Evolutionary conservation across 2,888 invertebrate species (phyloP).

Genomic region (Monopis laevigella): DNA sequence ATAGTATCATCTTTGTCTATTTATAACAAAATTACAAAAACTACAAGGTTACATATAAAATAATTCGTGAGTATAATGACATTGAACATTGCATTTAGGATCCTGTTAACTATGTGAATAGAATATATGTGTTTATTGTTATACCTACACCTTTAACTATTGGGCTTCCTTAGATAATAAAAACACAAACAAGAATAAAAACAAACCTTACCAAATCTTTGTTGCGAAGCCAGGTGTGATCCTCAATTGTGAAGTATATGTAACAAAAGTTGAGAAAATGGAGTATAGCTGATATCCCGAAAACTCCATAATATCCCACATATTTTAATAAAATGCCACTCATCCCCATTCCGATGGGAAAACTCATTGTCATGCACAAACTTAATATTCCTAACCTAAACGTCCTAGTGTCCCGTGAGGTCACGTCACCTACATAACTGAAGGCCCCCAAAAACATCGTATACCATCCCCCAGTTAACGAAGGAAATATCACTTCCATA

Average conservation of each 20-base stretch:
- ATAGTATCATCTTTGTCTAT: no score
- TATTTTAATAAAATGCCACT: conserved; percentile 46
- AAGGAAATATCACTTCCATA: conserved; percentile 61
- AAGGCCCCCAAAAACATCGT: conserved; percentile 67
- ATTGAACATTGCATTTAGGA: no score
- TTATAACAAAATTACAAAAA: no score
- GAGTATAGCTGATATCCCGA: conserved; percentile 42
- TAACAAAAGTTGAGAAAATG: conserved; percentile 55
- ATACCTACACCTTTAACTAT: no score
- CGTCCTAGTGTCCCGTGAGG: conserved; percentile 65
- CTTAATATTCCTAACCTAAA: conserved; percentile 65
- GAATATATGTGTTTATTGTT: no score
- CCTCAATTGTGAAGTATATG: conserved; percentile 46
- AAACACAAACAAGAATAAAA: not conserved
- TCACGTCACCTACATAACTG: conserved; percentile 70
- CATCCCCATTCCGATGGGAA: conserved; percentile 53
- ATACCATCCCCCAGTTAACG: conserved; percentile 65
- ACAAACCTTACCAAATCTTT: conserved; percentile 41
- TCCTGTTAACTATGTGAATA: no score
- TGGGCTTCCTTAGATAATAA: no score
- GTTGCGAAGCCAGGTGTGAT: conserved; percentile 49
- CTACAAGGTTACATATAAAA: no score
- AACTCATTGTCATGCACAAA: conserved; percentile 57
- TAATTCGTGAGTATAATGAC: no score
- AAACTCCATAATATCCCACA: conserved; percentile 66